Conservation (phyloP, 2,113 vertebrate genomes). For the Leucosticte australis region DNA sequence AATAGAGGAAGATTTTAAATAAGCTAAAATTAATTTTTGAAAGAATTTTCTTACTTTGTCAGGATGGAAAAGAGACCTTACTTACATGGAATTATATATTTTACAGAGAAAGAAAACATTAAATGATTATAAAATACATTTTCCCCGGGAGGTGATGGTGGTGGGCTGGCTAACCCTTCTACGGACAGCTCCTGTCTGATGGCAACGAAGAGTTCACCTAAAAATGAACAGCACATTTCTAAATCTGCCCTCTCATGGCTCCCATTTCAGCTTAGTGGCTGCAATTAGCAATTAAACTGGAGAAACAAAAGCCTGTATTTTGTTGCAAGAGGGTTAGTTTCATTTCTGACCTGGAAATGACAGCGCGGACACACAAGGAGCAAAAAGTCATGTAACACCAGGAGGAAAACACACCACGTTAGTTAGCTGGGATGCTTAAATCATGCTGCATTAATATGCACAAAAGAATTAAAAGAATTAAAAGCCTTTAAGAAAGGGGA, state of each 20-base stretch:
- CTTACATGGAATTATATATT: neutral
- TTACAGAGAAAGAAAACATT: neutral
- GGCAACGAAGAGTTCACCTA: neutral
- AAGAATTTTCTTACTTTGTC: neutral
- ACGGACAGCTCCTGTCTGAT: neutral
- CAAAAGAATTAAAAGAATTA: neutral
- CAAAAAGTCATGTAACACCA: neutral
- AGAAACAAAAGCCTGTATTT: neutral
- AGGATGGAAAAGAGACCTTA: neutral
- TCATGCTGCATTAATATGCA: neutral
- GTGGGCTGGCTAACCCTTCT: neutral
- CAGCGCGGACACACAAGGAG: neutral
- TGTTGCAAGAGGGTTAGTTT: neutral
- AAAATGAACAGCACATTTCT: neutral
- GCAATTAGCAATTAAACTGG: neutral
- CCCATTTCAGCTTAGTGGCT: neutral
- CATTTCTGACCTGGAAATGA: conserved; percentile 4
- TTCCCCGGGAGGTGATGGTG: neutral
- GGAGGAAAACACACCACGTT: neutral
- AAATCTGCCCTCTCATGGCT: neutral
- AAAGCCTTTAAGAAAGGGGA: neutral
- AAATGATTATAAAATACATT: neutral
- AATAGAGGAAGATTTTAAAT: neutral
- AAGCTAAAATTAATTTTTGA: neutral
- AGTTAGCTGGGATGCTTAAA: neutral